A percentile compares a stretch with the other conserved stretches of the same genome.
Evolutionary conservation across 2,797 vertebrate genomes (phyloP).

Genomic region (Manis pentadactyla): DNA sequence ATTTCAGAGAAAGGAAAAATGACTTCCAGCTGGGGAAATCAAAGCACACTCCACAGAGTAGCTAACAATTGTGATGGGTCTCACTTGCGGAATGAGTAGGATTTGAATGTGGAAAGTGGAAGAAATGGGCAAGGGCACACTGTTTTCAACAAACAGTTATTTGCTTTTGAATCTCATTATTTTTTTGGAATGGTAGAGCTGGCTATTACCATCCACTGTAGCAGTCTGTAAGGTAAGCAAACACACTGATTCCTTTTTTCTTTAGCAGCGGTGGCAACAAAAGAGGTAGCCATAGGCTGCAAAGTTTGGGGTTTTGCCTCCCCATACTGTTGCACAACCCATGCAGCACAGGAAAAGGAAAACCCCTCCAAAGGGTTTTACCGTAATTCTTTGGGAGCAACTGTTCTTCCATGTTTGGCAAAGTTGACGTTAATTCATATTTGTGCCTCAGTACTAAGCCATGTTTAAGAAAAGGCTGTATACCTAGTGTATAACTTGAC

Average conservation of each 20-base stretch:
- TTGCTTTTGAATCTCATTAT: not conserved
- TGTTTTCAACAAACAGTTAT: not conserved
- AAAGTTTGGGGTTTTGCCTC: not conserved
- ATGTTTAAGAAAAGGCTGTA: not conserved
- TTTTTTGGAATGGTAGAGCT: not conserved
- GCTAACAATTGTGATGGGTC: not conserved
- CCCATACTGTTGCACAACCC: not conserved
- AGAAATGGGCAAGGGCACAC: not conserved
- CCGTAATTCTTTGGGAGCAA: not conserved
- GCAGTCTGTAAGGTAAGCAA: not conserved
- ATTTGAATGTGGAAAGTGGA: not conserved
- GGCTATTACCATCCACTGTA: not conserved
- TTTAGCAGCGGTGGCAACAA: not conserved
- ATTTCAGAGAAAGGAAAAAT: conserved; percentile 11
- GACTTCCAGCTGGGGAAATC: not conserved
- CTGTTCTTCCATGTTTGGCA: not conserved
- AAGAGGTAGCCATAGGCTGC: not conserved
- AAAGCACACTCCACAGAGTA: not conserved
- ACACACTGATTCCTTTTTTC: not conserved
- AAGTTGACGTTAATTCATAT: not conserved
- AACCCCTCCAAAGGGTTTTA: not conserved
- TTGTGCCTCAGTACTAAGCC: not conserved
- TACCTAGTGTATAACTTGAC: not conserved
- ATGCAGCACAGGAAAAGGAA: not conserved
- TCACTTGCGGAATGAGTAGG: not conserved